A percentile compares a stretch with the other conserved stretches of the same genome.
Conservation (phyloP, 2,888 invertebrate species). For the Syrphus vitripennis region DNA sequence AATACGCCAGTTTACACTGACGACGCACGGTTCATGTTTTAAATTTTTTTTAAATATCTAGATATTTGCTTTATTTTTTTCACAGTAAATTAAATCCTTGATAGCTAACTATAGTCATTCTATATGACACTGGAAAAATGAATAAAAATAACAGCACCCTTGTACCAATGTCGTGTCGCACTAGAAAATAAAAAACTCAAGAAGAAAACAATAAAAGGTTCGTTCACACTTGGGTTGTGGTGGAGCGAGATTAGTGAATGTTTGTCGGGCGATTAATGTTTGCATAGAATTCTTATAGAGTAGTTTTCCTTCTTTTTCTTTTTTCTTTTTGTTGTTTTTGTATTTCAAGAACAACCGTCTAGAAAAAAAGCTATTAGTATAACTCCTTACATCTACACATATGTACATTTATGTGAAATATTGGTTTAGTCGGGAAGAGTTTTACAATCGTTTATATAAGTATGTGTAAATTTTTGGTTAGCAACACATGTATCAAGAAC, state of each 20-base stretch:
- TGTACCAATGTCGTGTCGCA: constrained; percentile 44
- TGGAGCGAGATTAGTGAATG: constrained; percentile 30
- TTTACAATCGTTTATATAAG: constrained; percentile 15
- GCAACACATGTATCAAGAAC: not conserved
- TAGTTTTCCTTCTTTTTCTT: not conserved
- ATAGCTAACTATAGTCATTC: not conserved
- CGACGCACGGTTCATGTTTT: too few species aligned
- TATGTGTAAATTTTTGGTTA: constrained; percentile 1
- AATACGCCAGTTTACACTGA: too few species aligned
- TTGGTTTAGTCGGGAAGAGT: constrained; percentile 38
- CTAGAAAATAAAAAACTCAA: constrained; percentile 32
- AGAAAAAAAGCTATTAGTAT: constrained; percentile 47
- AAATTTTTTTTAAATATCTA: not conserved
- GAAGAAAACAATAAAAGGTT: constrained; percentile 63
- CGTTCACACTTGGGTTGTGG: constrained; percentile 52
- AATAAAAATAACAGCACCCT: constrained; percentile 29
- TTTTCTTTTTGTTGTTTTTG: not conserved
- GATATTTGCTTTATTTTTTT: constrained; percentile 2
- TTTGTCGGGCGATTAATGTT: constrained; percentile 66
- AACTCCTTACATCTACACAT: not conserved
- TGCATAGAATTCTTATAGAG: constrained; percentile 57
- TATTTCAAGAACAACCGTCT: constrained; percentile 38
- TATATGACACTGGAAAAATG: not conserved
- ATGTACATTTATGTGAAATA: not conserved
- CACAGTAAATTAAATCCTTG: constrained; percentile 26